These are phyloP conservation scores for Machimus rusticus DNA, from an alignment of 2,888 invertebrate genomes.

Conservation along the genomic window DNA sequence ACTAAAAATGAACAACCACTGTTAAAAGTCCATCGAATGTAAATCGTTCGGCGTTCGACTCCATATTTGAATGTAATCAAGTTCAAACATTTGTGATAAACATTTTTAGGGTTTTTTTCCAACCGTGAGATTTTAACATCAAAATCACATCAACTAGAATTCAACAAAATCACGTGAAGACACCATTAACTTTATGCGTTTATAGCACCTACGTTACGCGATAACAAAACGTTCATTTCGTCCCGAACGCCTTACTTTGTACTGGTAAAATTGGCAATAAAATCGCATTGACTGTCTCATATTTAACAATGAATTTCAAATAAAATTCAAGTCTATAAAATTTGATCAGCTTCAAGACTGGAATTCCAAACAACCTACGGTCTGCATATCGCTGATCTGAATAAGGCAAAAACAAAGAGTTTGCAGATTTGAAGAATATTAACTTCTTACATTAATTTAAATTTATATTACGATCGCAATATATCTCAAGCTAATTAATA, in stretches of 20 bases:
- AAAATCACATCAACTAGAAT: background rate
- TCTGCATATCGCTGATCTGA: background rate
- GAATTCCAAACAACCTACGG: background rate
- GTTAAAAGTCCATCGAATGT: background rate
- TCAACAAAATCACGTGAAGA: background rate
- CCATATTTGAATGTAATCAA: background rate
- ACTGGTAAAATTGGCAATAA: conserved; percentile 35
- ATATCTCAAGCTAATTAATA: background rate
- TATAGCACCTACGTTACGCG: background rate
- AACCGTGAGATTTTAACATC: background rate
- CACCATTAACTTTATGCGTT: background rate
- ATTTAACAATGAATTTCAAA: conserved; percentile 44
- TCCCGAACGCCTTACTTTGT: conserved; percentile 11
- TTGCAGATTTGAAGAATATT: background rate
- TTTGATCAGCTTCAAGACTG: background rate
- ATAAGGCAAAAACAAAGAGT: background rate
- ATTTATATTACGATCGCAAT: background rate
- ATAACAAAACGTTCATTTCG: background rate
- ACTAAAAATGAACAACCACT: background rate
- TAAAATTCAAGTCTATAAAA: conserved; percentile 44
- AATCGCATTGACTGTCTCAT: conserved; percentile 41
- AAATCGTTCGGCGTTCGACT: background rate
- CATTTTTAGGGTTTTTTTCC: background rate
- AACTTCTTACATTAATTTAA: background rate
- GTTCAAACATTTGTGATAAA: background rate